Percentiles rank a stretch among this genome's conserved stretches.
Conservation (phyloP, 2,888 invertebrate species). For the Apeira syringaria region DNA sequence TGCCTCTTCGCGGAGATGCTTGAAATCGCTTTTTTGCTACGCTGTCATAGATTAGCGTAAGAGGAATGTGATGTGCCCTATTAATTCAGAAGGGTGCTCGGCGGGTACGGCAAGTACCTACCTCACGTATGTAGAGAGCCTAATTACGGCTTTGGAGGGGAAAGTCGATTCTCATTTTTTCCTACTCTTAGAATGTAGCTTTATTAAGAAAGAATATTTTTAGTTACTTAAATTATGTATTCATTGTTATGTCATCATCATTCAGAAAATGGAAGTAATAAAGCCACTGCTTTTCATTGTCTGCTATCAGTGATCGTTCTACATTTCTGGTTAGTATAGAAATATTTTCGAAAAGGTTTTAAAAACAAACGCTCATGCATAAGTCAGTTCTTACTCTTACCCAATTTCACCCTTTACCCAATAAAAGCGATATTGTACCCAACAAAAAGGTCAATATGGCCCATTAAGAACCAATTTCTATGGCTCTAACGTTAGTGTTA, state of each 20-base stretch:
- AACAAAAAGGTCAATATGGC: conserved; percentile 21
- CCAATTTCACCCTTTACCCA: conserved; percentile 3
- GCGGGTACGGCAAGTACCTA: not conserved
- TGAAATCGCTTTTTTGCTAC: conserved; percentile 23
- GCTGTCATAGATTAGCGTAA: conserved; percentile 30
- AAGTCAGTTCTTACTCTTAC: too few species aligned
- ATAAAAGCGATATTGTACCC: conserved; percentile 19
- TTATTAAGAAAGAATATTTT: too few species aligned
- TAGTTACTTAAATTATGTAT: too few species aligned
- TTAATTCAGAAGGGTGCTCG: conserved; percentile 24
- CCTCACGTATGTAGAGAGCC: not conserved
- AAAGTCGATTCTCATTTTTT: too few species aligned
- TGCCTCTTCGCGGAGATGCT: conserved; percentile 30
- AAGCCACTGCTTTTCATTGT: too few species aligned
- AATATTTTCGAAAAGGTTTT: too few species aligned
- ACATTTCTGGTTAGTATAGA: too few species aligned
- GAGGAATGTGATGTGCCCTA: conserved; percentile 30
- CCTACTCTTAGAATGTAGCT: too few species aligned
- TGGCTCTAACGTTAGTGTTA: conserved; percentile 7
- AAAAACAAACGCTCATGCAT: too few species aligned
- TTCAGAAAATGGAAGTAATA: too few species aligned
- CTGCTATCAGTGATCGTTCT: too few species aligned
- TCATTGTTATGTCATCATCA: too few species aligned
- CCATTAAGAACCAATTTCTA: conserved; percentile 21
- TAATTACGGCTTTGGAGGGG: conserved; percentile 3